Evolutionary conservation across 30 jellyfish, hydroid and myxozoan genomes (phyloP).

Genomic region (Aurelia sp.): DNA sequence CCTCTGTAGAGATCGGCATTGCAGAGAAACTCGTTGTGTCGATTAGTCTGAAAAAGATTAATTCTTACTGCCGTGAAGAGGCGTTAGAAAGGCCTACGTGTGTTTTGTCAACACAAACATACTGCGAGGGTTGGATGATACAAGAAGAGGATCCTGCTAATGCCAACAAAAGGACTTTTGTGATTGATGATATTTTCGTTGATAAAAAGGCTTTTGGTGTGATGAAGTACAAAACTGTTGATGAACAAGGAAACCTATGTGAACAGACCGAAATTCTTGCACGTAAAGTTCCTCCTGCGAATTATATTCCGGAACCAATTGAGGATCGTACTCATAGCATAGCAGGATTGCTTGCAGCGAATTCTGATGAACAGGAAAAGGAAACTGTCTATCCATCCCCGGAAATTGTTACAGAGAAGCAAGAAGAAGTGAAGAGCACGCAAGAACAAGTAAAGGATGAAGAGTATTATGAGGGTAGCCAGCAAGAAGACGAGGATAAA

Average conservation of each 20-base stretch:
- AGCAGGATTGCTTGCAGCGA: not conserved
- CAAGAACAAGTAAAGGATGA: too few species aligned
- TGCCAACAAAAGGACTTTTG: slow-evolving; percentile 11
- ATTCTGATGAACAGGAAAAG: not conserved
- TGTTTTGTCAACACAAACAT: slow-evolving; percentile 38
- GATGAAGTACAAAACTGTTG: slow-evolving; percentile 42
- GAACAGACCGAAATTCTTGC: slow-evolving; percentile 56
- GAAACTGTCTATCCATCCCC: not conserved
- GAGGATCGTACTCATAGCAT: not conserved
- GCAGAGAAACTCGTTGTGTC: slow-evolving; percentile 62
- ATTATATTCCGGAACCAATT: slow-evolving; percentile 31
- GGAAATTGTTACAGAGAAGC: too few species aligned
- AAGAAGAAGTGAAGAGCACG: too few species aligned
- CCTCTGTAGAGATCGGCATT: slow-evolving; percentile 1
- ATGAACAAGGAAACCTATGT: slow-evolving; percentile 29
- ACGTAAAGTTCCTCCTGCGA: slow-evolving; percentile 37
- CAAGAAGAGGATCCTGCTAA: slow-evolving; percentile 29
- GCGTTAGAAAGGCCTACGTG: slow-evolving; percentile 32
- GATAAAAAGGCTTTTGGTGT: slow-evolving; percentile 67
- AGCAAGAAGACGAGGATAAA: too few species aligned
- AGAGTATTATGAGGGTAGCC: too few species aligned
- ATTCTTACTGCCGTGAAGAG: slow-evolving; percentile 33
- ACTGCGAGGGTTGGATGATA: slow-evolving; percentile 75
- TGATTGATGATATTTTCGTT: slow-evolving; percentile 49
- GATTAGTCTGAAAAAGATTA: slow-evolving; percentile 24